Percentiles rank a stretch among this genome's conserved stretches.
phyloP scores from a whole-genome alignment of 2,888 invertebrate species.

The Euzophera pinguis region DNA sequence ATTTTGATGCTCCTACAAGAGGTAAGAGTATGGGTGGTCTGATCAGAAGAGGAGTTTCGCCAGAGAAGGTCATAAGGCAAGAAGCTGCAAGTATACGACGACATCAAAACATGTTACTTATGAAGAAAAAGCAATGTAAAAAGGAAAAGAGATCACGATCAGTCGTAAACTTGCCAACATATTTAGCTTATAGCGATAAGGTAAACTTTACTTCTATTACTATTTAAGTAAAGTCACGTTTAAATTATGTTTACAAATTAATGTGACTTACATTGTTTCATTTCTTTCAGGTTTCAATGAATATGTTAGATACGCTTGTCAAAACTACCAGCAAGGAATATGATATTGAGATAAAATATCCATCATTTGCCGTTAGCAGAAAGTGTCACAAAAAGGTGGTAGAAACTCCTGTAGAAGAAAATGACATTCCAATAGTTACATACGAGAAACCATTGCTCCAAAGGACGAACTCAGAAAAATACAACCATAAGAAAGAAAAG shows the following conservation, averaged over 20 bases:
- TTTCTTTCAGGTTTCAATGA: slow-evolving; percentile 80
- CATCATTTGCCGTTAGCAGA: slow-evolving; percentile 38
- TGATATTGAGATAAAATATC: slow-evolving; percentile 44
- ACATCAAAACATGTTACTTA: slow-evolving; percentile 40
- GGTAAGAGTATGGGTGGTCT: slow-evolving; percentile 58
- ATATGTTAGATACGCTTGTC: slow-evolving; percentile 81
- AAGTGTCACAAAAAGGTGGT: slow-evolving; percentile 18
- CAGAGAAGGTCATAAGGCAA: slow-evolving; percentile 55
- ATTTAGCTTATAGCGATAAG: slow-evolving; percentile 84
- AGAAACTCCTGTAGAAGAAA: slow-evolving; percentile 31
- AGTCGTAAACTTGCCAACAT: slow-evolving; percentile 87
- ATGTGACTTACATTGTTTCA: not conserved
- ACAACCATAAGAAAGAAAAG: slow-evolving; percentile 35
- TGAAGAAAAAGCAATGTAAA: slow-evolving; percentile 36
- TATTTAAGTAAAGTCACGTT: not conserved
- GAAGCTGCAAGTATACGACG: slow-evolving; percentile 53
- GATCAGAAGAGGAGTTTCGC: slow-evolving; percentile 48
- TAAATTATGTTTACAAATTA: not conserved
- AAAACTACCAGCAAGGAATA: slow-evolving; percentile 42
- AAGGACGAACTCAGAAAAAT: slow-evolving; percentile 57
- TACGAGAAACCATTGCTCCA: slow-evolving; percentile 43
- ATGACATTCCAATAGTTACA: slow-evolving; percentile 47
- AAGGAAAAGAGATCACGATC: slow-evolving; percentile 72
- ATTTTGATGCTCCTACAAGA: slow-evolving; percentile 49
- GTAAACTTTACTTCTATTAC: slow-evolving; percentile 44